Conservation (phyloP, 2,113 vertebrate species). For the Synchiropus splendidus region DNA sequence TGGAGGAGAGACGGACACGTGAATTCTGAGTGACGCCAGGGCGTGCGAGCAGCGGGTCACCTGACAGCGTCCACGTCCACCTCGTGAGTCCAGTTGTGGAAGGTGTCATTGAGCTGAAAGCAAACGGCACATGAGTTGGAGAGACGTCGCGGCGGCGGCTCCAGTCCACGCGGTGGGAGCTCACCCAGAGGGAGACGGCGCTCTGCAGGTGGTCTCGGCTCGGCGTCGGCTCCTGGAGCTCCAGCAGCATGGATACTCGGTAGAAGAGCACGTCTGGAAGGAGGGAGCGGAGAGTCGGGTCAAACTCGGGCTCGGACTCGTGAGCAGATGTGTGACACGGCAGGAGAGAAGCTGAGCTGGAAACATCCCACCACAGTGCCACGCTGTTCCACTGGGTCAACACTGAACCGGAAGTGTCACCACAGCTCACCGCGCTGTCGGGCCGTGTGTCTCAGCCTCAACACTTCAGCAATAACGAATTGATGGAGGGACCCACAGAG, state of each 20-base stretch:
- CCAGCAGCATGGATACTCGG: background rate
- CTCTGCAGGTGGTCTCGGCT: background rate
- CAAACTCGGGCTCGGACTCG: too few relatives aligned
- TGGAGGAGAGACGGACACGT: background rate
- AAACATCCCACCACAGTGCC: too few relatives aligned
- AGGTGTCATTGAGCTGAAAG: constrained; percentile 82
- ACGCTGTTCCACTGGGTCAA: too few relatives aligned
- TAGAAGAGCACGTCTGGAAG: background rate
- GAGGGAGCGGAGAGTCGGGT: background rate
- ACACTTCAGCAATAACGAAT: too few relatives aligned
- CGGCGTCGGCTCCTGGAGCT: too few relatives aligned
- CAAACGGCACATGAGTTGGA: constrained; percentile 13
- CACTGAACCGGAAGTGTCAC: too few relatives aligned
- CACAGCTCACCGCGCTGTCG: too few relatives aligned
- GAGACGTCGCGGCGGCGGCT: background rate
- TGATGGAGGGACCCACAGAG: too few relatives aligned
- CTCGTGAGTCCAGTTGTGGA: constrained; percentile 78
- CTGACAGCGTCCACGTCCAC: constrained; percentile 76
- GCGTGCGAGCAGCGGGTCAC: constrained; percentile 50
- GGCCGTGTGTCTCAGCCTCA: too few relatives aligned
- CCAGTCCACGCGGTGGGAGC: background rate
- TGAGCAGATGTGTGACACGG: too few relatives aligned
- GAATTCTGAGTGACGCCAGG: background rate
- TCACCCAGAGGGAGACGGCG: background rate
- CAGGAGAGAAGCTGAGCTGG: too few relatives aligned